A percentile compares a stretch with the other conserved stretches of the same genome.
These are phyloP conservation scores for Tipula confusa DNA, from an alignment of 2,888 invertebrate species.

Conservation along the genomic window DNA sequence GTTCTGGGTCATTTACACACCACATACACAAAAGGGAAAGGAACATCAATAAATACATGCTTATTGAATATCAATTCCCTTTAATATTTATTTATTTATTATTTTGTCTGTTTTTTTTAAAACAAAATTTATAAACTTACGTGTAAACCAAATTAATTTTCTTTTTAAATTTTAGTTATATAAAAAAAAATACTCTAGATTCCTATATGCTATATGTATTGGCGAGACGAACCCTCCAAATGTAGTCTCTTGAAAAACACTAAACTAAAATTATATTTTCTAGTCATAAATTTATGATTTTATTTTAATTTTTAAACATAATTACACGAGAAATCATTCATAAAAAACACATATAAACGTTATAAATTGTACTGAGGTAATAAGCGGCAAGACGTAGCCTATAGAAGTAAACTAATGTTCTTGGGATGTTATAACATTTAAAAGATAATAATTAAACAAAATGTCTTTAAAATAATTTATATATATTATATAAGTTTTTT, in stretches of 20 bases:
- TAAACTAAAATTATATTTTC: conserved; percentile 6
- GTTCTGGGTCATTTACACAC: not conserved
- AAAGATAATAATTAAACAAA: not conserved
- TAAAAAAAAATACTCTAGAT: not conserved
- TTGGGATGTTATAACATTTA: not conserved
- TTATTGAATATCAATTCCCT: not conserved
- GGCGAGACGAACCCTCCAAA: not conserved
- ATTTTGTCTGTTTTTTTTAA: not conserved
- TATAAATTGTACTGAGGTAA: not conserved
- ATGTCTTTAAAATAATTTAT: not conserved
- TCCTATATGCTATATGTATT: conserved; percentile 3
- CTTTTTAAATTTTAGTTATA: not conserved
- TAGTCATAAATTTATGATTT: not conserved
- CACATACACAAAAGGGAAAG: not conserved
- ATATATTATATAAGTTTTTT: not conserved
- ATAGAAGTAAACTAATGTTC: not conserved
- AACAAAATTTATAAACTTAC: not conserved
- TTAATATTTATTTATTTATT: conserved; percentile 12
- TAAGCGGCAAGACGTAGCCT: not conserved
- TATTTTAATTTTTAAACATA: conserved; percentile 1
- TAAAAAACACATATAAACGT: not conserved
- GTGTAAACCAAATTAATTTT: not conserved
- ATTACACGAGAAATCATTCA: not conserved
- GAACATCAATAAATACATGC: not conserved
- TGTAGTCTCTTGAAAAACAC: not conserved